Base-by-base conservation (phyloP, 2,797 vertebrate genomes). In the Gobio occitaniae region DNA sequence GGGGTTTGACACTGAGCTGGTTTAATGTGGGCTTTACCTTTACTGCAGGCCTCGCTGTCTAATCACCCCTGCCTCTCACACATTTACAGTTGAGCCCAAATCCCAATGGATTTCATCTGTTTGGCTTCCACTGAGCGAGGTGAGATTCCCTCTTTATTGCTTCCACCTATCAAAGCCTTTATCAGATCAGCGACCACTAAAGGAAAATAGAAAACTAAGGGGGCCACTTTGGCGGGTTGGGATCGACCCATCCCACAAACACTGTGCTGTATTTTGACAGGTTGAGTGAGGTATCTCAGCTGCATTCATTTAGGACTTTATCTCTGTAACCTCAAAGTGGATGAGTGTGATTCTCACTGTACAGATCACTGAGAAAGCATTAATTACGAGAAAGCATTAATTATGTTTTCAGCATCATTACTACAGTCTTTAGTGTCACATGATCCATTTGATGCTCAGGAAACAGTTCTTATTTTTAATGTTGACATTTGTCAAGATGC, bases 1-100 rank as follows among this genome's bases (percentile, higher is more conserved):
- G 52, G 80, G 12, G 68, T 76, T 84, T 87, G 86, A 86, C 82
- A 78, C 82, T 88, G 86, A 86, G 84, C 82, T 79, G 32, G 38
- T 85, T 87, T 86, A 85, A 83, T 85, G 79, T 85, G 87, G 82
- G 86, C 78, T 85, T 87, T 90, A 90, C 83, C 84, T 86, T 88
- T 48, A 80, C 76, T 81, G 75, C 41, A 81, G 83, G 77, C 48
- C 83, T 70, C 59, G 10, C 81, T 88, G 77, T 86, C 80, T 86
- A 81, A 86, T 89, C 87, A 79, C 56, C 48, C 79, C 75, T 83
- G 80, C 87, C 81, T 78, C 76, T 83, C 82, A 76, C 82, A 52
- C 25, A 9, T 41, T 77, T 82, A 61, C 78, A 75, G 61, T 75
- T 66, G 17, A 75, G 85, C 38, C 61, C 65, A 84, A 72, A 89